Percentiles rank a stretch among this genome's conserved stretches.
These are phyloP conservation scores for Umimayanthus chanpuru DNA, from an alignment of 92 coral and sea anemone species.

Conservation along the genomic window DNA sequence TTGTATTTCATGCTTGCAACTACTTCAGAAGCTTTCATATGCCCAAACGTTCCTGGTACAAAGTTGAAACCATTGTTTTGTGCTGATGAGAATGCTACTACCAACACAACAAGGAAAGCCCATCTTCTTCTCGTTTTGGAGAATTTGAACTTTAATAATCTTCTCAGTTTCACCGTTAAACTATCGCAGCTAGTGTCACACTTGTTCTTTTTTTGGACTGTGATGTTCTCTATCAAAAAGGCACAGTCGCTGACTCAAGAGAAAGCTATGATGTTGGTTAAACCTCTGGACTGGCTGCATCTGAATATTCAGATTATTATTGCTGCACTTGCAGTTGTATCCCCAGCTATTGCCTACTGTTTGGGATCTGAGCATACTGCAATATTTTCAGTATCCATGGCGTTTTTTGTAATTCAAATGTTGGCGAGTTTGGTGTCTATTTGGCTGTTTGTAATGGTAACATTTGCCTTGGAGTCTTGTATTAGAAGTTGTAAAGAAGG, in stretches of 20 bases:
- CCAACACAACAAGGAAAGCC: not conserved
- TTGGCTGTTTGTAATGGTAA: slow-evolving; percentile 61
- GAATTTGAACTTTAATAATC: slow-evolving; percentile 1
- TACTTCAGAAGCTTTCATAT: slow-evolving; percentile 43
- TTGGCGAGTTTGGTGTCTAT: slow-evolving; percentile 64
- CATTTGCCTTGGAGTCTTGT: slow-evolving; percentile 57
- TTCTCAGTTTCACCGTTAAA: slow-evolving; percentile 22
- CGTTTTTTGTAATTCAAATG: slow-evolving; percentile 22
- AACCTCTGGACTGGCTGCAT: slow-evolving; percentile 50
- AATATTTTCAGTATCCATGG: slow-evolving; percentile 3
- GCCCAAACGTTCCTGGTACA: slow-evolving; percentile 35
- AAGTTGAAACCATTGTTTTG: not conserved
- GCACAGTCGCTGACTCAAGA: slow-evolving; percentile 42
- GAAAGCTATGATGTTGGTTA: slow-evolving; percentile 42
- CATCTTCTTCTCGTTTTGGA: not conserved
- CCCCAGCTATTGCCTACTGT: not conserved
- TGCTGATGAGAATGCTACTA: not conserved
- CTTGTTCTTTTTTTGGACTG: slow-evolving; percentile 62
- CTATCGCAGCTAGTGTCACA: slow-evolving; percentile 61
- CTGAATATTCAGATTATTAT: slow-evolving; percentile 48
- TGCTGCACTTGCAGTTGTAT: slow-evolving; percentile 33
- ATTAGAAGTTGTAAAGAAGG: slow-evolving; percentile 48
- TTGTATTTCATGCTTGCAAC: slow-evolving; percentile 38
- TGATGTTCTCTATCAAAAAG: slow-evolving; percentile 42
- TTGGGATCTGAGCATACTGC: not conserved